Percentiles rank a stretch among this genome's conserved stretches.
Evolutionary conservation across 2,888 invertebrate species (phyloP).

Genomic region (Pristionchus fissidentatus): DNA sequence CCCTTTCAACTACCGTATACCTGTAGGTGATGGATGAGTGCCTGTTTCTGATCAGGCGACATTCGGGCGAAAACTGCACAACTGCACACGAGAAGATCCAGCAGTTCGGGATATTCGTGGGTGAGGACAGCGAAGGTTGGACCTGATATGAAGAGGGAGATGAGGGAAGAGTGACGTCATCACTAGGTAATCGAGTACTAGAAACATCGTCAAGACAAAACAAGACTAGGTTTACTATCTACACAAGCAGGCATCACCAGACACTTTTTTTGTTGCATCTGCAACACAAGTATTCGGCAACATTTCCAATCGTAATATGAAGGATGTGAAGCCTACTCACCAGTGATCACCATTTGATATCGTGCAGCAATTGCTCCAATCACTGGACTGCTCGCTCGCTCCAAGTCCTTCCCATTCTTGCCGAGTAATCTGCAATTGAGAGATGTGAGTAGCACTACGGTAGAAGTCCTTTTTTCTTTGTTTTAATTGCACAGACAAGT

Average conservation of each 20-base stretch:
- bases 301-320: not conserved
- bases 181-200: not conserved
- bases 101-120: slow-evolving; percentile 72
- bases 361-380: not conserved
- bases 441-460: too few species aligned
- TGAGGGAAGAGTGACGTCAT: not conserved
- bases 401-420: slow-evolving; percentile 22
- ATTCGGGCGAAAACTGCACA: slow-evolving; percentile 77
- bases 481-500: too few species aligned
- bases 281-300: not conserved
- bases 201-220: not conserved
- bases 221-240: too few species aligned
- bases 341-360: slow-evolving; percentile 36
- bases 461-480: too few species aligned
- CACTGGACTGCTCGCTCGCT: slow-evolving; percentile 12
- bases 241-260: not conserved
- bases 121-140: slow-evolving; percentile 70
- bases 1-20: slow-evolving; percentile 6
- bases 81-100: slow-evolving; percentile 66
- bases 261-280: not conserved
- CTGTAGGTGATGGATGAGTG: slow-evolving; percentile 84
- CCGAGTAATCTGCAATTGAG: slow-evolving; percentile 24
- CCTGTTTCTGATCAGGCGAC: slow-evolving; percentile 82
- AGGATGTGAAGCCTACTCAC: not conserved
- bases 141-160: slow-evolving; percentile 45